Percentiles rank a stretch among this genome's conserved stretches.
phyloP scores from a whole-genome alignment of 1,140 invertebrate species.

The Rhagoletis zephyria region DNA sequence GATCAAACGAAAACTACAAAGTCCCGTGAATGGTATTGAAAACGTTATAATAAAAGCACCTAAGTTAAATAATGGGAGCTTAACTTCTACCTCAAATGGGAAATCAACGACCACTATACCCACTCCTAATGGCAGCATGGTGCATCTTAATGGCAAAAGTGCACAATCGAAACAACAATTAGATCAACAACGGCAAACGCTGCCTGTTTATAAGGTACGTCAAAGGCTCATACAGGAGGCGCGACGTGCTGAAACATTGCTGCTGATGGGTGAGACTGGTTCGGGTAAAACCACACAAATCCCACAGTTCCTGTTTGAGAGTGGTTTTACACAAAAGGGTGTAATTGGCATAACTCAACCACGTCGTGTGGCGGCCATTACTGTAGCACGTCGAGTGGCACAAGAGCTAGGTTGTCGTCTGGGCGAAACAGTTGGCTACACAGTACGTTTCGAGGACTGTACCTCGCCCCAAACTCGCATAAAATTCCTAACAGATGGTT shows the following conservation, averaged over 20 bases:
- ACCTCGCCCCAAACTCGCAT: slow-evolving; percentile 83
- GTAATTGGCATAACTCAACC: slow-evolving; percentile 90
- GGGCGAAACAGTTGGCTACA: slow-evolving; percentile 79
- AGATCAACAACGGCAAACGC: slow-evolving; percentile 60
- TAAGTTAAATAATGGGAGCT: slow-evolving; percentile 45
- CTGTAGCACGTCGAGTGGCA: slow-evolving; percentile 89
- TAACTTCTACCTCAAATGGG: slow-evolving; percentile 7
- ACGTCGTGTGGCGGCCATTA: slow-evolving; percentile 91
- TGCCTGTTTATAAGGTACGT: slow-evolving; percentile 65
- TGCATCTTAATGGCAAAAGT: slow-evolving; percentile 22
- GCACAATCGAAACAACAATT: slow-evolving; percentile 54
- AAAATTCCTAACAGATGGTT: slow-evolving; percentile 92
- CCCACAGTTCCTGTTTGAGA: slow-evolving; percentile 83
- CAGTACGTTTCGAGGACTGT: slow-evolving; percentile 91
- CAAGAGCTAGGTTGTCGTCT: slow-evolving; percentile 83
- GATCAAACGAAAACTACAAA: slow-evolving; percentile 54
- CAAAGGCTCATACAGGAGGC: slow-evolving; percentile 65
- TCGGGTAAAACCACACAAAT: slow-evolving; percentile 94
- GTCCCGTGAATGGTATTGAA: slow-evolving; percentile 49
- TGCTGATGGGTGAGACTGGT: slow-evolving; percentile 91
- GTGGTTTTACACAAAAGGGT: slow-evolving; percentile 75
- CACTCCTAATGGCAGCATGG: not conserved
- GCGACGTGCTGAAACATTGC: slow-evolving; percentile 75
- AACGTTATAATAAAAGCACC: slow-evolving; percentile 43
- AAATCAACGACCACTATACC: slow-evolving; percentile 31